These are phyloP conservation scores for Meriones psammophilus DNA, from an alignment of 2,797 vertebrate genomes.

Conservation along the genomic window DNA sequence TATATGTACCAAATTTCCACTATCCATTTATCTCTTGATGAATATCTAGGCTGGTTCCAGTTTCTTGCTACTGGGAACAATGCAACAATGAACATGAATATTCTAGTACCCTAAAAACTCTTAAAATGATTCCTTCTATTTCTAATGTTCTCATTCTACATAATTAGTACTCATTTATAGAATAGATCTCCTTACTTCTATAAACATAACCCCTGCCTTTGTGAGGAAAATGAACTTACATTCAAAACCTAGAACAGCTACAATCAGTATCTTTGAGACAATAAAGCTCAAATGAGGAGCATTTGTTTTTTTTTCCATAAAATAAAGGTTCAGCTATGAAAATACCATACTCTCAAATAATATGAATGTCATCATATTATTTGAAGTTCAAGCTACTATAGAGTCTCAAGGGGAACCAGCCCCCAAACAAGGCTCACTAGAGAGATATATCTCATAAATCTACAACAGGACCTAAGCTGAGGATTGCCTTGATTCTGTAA, in stretches of 20 bases:
- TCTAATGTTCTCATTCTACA: not conserved
- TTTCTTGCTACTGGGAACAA: not conserved
- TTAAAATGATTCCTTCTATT: constrained; percentile 9
- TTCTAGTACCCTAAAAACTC: not conserved
- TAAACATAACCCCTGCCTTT: constrained; percentile 25
- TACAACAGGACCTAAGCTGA: not conserved
- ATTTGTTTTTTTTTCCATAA: not conserved
- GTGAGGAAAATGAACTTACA: not conserved
- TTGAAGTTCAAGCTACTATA: not conserved
- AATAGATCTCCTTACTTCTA: not conserved
- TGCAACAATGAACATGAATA: not conserved
- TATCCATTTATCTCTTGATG: not conserved
- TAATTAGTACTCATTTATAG: not conserved
- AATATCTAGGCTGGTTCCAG: not conserved
- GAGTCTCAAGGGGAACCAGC: not conserved
- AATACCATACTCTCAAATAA: constrained; percentile 10
- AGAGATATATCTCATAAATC: not conserved
- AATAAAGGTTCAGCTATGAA: not conserved
- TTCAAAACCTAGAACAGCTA: not conserved
- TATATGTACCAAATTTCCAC: not conserved
- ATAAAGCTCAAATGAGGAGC: not conserved
- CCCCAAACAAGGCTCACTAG: constrained; percentile 9
- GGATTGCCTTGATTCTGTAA: not conserved
- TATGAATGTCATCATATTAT: not conserved
- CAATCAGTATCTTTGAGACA: not conserved